These are phyloP conservation scores for Catamblyrhynchus diadema DNA, from an alignment of 2,797 vertebrate genomes.

Conservation along the genomic window DNA sequence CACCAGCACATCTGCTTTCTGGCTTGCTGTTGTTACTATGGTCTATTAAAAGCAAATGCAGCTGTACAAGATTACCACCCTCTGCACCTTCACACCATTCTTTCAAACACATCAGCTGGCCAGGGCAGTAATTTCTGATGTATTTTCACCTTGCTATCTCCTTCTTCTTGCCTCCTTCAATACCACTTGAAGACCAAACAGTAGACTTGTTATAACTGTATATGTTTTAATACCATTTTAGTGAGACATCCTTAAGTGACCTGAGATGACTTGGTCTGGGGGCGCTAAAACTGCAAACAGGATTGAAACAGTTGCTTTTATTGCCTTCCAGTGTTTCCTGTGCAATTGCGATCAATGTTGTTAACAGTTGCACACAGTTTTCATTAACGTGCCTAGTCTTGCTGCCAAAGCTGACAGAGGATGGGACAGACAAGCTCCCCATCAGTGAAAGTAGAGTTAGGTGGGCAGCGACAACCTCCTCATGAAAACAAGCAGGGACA, in stretches of 20 bases:
- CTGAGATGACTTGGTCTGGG: background rate
- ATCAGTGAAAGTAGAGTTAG: background rate
- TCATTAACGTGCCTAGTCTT: background rate
- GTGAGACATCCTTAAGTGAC: background rate
- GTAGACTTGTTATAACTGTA: background rate
- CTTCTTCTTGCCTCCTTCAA: background rate
- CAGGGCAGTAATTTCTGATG: background rate
- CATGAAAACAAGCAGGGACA: background rate
- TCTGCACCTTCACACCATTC: background rate
- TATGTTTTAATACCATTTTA: background rate
- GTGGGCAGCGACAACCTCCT: background rate
- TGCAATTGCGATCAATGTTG: background rate
- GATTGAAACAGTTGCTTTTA: background rate
- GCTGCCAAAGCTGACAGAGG: background rate
- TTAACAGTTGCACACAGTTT: background rate
- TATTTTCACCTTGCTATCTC: background rate
- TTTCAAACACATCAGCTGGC: background rate
- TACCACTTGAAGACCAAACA: background rate
- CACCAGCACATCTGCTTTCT: rapidly evolving
- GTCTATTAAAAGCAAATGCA: background rate
- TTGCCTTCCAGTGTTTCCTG: background rate
- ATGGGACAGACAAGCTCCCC: background rate
- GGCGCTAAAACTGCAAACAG: background rate
- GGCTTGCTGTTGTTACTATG: background rate
- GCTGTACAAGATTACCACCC: background rate